Evolutionary conservation across 2,888 invertebrate species (phyloP).

Genomic region (Eristalinus aeneus): DNA sequence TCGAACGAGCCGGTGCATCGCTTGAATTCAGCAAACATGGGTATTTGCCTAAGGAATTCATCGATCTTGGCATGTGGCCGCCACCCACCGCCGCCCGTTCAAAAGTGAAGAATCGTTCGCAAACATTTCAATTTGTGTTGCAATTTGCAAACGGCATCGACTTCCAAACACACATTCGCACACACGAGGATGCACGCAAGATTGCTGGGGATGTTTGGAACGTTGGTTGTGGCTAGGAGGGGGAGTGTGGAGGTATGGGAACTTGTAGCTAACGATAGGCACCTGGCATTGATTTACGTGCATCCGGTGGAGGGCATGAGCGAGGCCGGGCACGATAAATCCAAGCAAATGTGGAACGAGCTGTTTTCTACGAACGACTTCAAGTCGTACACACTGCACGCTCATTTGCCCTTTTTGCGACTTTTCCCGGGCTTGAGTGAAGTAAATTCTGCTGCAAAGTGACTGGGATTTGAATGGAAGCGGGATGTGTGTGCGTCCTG

Average conservation of each 20-base stretch:
- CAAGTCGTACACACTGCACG: neutral
- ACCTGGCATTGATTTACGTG: constrained; percentile 62
- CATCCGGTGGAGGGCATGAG: constrained; percentile 9
- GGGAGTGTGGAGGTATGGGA: neutral
- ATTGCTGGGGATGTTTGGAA: no score
- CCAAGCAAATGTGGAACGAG: neutral
- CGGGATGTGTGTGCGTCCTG: no score
- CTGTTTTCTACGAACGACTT: neutral
- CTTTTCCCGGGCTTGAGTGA: neutral
- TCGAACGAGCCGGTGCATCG: neutral
- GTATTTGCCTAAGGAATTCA: constrained; percentile 17
- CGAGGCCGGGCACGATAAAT: neutral
- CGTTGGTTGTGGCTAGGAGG: neutral
- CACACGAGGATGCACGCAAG: neutral
- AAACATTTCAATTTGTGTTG: constrained; percentile 65
- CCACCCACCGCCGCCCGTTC: neutral
- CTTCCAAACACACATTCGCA: neutral
- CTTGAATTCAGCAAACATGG: neutral
- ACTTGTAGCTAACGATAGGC: constrained; percentile 52
- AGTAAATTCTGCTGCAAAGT: neutral
- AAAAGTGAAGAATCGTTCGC: constrained; percentile 52
- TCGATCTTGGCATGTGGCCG: neutral
- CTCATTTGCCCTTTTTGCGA: neutral
- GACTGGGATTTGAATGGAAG: neutral
- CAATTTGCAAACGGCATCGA: constrained; percentile 44